These are phyloP conservation scores for Tetanocera ferruginea DNA, from an alignment of 2,888 invertebrate genomes.

Conservation along the genomic window DNA sequence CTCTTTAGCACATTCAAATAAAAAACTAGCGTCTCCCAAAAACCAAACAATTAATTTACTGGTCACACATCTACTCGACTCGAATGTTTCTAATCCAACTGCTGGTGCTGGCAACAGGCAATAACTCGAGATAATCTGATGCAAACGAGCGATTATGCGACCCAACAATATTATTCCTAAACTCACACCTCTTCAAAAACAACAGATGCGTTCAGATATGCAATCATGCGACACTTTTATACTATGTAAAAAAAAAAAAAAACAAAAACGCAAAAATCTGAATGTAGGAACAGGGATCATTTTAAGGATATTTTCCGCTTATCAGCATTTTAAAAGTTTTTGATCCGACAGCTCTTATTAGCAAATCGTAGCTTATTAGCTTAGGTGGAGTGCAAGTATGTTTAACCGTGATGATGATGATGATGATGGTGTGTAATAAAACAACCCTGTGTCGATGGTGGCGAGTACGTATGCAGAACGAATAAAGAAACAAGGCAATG, in stretches of 20 bases:
- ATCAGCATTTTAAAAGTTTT: conserved; percentile 55
- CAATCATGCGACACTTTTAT: conserved; percentile 1
- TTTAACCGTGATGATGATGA: neutral
- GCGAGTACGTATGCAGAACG: neutral
- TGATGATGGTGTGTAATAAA: neutral
- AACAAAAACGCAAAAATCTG: neutral
- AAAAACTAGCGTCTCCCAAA: neutral
- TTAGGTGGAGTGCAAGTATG: neutral
- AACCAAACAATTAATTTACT: neutral
- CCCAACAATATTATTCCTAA: neutral
- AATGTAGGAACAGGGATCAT: conserved; percentile 40
- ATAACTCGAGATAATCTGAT: conserved; percentile 31
- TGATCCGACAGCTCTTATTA: conserved; percentile 43
- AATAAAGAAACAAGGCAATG: neutral
- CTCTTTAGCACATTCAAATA: neutral
- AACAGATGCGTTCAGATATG: conserved; percentile 33
- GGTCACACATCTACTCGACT: neutral
- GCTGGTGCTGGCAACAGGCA: conserved; percentile 1
- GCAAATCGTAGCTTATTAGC: conserved; percentile 20
- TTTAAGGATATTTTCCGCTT: conserved; percentile 61
- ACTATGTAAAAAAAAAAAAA: neutral
- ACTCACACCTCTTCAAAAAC: conserved; percentile 28
- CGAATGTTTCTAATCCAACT: conserved; percentile 13
- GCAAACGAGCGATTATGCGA: conserved; percentile 28
- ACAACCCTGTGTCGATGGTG: neutral